A percentile compares a stretch with the other conserved stretches of the same genome.
Evolutionary conservation across 2,888 invertebrate genomes (phyloP).

Genomic region (Lochmaea capreae): DNA sequence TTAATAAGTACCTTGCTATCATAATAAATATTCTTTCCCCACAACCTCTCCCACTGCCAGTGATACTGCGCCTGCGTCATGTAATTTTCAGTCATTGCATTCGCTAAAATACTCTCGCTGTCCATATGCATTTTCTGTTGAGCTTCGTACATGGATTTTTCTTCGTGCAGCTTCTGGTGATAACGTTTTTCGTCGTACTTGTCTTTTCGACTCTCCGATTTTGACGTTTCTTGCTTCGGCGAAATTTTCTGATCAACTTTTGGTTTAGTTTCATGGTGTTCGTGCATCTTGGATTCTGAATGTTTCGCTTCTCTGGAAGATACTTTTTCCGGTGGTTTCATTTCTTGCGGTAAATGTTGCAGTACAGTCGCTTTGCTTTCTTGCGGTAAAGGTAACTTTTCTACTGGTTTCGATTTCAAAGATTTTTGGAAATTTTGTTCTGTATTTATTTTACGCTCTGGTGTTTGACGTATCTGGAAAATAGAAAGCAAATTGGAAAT

Average conservation of each 20-base stretch:
- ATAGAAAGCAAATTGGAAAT: neutral
- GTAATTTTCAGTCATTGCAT: slow-evolving; percentile 74
- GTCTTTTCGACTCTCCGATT: slow-evolving; percentile 60
- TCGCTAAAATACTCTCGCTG: slow-evolving; percentile 68
- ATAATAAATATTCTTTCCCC: slow-evolving; percentile 71
- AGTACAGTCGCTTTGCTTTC: slow-evolving; percentile 15
- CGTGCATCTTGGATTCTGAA: slow-evolving; percentile 62
- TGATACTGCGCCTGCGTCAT: slow-evolving; percentile 70
- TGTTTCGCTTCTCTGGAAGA: slow-evolving; percentile 65
- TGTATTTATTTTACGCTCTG: slow-evolving; percentile 7
- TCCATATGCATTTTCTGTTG: slow-evolving; percentile 60
- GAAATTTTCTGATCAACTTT: slow-evolving; percentile 67
- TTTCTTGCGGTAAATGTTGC: slow-evolving; percentile 37
- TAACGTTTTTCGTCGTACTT: slow-evolving; percentile 64
- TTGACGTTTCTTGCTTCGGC: slow-evolving; percentile 58
- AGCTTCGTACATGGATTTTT: slow-evolving; percentile 57
- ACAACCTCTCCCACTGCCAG: slow-evolving; percentile 72
- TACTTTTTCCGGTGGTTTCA: slow-evolving; percentile 62
- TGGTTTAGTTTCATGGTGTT: slow-evolving; percentile 53
- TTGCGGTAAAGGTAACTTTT: slow-evolving; percentile 18
- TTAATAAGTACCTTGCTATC: slow-evolving; percentile 64
- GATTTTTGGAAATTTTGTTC: slow-evolving; percentile 12
- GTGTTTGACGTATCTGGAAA: slow-evolving; percentile 11
- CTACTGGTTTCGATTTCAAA: slow-evolving; percentile 3
- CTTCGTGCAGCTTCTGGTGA: slow-evolving; percentile 51